phyloP scores from a whole-genome alignment of 2,113 vertebrate genomes.

The Aramus guarauna region DNA sequence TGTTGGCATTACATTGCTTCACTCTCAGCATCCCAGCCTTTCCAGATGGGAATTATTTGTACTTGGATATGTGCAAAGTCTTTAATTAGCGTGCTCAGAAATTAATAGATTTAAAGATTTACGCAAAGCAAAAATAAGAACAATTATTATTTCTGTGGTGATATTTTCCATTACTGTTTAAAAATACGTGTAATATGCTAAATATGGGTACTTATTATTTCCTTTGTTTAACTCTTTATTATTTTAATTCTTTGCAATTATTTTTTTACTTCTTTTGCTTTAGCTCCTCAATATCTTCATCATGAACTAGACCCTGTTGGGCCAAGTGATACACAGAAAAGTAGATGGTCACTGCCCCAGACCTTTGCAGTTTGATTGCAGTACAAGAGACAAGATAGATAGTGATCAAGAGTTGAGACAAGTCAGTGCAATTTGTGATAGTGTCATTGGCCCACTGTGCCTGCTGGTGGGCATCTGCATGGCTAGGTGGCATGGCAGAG shows the following conservation, averaged over 20 bases:
- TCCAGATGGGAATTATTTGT: constrained; percentile 38
- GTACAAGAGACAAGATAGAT: neutral
- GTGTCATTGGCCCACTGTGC: neutral
- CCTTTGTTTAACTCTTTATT: neutral
- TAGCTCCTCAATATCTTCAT: neutral
- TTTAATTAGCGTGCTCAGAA: neutral
- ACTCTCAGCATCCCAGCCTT: neutral
- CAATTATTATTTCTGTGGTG: neutral
- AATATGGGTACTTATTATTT: neutral
- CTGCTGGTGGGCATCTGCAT: neutral
- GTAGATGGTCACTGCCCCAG: neutral
- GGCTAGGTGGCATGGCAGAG: neutral
- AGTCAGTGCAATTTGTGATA: neutral
- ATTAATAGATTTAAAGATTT: constrained; percentile 4
- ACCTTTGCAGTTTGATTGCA: neutral
- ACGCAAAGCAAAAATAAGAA: constrained; percentile 3
- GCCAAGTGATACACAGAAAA: neutral
- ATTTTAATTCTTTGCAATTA: neutral
- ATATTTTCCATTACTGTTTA: neutral
- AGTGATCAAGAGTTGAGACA: neutral
- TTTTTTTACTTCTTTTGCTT: neutral
- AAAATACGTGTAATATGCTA: neutral
- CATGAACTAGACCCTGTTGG: neutral
- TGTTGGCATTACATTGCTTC: neutral
- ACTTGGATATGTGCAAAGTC: neutral